These are phyloP conservation scores for Ectropis grisescens DNA, from an alignment of 1,140 invertebrate species.

Conservation along the genomic window DNA sequence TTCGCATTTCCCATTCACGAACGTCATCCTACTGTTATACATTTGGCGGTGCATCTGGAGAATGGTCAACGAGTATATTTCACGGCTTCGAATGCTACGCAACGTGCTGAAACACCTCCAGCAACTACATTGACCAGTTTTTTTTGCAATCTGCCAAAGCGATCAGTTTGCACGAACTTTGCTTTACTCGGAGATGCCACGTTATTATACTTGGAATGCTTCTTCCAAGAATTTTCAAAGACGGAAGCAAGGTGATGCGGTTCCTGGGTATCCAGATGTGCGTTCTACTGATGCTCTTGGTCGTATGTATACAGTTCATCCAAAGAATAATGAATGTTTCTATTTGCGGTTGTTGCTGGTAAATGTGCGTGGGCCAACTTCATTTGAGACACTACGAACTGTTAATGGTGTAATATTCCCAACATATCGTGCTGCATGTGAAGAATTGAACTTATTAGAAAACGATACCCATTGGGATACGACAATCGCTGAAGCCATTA, in stretches of 20 bases:
- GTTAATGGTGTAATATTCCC: not conserved
- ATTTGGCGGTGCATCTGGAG: not conserved
- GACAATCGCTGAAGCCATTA: slow-evolving; percentile 30
- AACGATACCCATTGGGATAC: slow-evolving; percentile 37
- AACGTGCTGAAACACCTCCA: not conserved
- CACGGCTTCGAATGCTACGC: not conserved
- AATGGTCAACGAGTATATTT: not conserved
- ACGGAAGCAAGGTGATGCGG: not conserved
- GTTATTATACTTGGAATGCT: not conserved
- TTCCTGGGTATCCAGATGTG: not conserved
- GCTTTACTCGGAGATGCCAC: not conserved
- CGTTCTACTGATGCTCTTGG: not conserved
- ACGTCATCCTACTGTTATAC: not conserved
- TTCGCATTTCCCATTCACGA: not conserved
- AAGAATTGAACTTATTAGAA: slow-evolving; percentile 22
- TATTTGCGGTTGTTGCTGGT: not conserved
- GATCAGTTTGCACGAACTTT: not conserved
- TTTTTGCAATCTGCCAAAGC: not conserved
- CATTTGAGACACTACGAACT: not conserved
- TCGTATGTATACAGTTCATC: not conserved
- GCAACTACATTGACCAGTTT: not conserved
- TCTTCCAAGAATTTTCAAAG: not conserved
- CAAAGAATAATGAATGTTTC: not conserved
- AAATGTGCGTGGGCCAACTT: not conserved
- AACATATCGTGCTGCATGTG: slow-evolving; percentile 41